Percentiles rank a stretch among this genome's conserved stretches.
These are phyloP conservation scores for Leucozona laternaria DNA, from an alignment of 2,888 invertebrate species.

Conservation along the genomic window DNA sequence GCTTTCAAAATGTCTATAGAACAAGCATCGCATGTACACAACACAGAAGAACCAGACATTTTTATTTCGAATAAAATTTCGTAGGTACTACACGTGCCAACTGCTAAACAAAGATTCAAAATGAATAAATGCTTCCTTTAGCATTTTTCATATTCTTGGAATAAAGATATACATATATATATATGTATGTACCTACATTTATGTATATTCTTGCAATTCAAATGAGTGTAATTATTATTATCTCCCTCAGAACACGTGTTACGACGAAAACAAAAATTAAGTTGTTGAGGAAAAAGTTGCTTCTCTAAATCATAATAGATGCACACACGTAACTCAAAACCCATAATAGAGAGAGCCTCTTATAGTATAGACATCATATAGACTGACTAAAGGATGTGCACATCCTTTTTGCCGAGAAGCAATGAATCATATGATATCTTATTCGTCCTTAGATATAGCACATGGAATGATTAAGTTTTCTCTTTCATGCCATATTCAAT, in stretches of 20 bases:
- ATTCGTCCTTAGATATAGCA: conserved; percentile 36
- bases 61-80: neutral
- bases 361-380: too few relatives aligned
- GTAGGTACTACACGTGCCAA: conserved; percentile 18
- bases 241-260: conserved; percentile 49
- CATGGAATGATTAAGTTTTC: conserved; percentile 65
- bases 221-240: conserved; percentile 42
- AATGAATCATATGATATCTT: conserved; percentile 68
- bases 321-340: conserved; percentile 54
- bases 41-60: neutral
- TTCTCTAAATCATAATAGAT: conserved; percentile 49
- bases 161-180: neutral
- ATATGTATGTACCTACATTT: neutral
- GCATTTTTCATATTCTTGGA: neutral
- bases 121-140: conserved; percentile 11
- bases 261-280: conserved; percentile 33
- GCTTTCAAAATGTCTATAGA: neutral
- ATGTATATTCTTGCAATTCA: neutral
- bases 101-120: conserved; percentile 19
- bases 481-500: conserved; percentile 57
- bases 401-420: conserved; percentile 14
- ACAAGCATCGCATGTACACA: neutral
- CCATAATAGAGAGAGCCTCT: conserved; percentile 1
- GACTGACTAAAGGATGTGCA: conserved; percentile 26
- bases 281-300: conserved; percentile 42